Percentiles rank a stretch among this genome's conserved stretches.
Conservation (phyloP, 2,113 vertebrate genomes). For the Xiphophorus maculatus region DNA sequence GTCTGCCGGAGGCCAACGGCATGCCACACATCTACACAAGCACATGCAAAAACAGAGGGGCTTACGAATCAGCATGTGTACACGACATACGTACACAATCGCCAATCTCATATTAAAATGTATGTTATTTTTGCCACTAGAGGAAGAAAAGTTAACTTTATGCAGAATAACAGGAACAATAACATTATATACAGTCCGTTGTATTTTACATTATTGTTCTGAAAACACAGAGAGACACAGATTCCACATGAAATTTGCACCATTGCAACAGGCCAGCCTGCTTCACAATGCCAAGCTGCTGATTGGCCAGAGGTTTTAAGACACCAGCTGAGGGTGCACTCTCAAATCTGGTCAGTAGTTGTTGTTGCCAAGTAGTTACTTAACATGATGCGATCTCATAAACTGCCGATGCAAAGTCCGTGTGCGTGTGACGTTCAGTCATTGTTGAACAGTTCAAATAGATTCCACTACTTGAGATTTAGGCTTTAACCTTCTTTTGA, state of each 20-base stretch:
- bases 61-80: background rate
- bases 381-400: constrained; percentile 14
- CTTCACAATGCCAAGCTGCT: constrained; percentile 37
- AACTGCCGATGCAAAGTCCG: constrained; percentile 11
- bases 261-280: constrained; percentile 1
- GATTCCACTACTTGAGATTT: background rate
- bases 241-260: constrained; percentile 27
- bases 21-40: constrained; percentile 4
- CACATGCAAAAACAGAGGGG: constrained; percentile 7
- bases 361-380: constrained; percentile 1
- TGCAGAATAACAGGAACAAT: background rate
- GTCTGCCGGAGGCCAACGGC: constrained; percentile 36
- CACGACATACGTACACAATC: background rate
- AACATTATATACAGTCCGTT: background rate
- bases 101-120: background rate
- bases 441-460: background rate
- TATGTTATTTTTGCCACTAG: background rate
- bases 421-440: constrained; percentile 16
- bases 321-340: background rate
- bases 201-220: too few species aligned
- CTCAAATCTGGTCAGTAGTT: background rate
- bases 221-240: background rate
- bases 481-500: background rate
- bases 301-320: constrained; percentile 9
- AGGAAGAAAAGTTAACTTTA: background rate